phyloP scores from a whole-genome alignment of 2,888 invertebrate genomes.

The Stenoptilia bipunctidactyla region DNA sequence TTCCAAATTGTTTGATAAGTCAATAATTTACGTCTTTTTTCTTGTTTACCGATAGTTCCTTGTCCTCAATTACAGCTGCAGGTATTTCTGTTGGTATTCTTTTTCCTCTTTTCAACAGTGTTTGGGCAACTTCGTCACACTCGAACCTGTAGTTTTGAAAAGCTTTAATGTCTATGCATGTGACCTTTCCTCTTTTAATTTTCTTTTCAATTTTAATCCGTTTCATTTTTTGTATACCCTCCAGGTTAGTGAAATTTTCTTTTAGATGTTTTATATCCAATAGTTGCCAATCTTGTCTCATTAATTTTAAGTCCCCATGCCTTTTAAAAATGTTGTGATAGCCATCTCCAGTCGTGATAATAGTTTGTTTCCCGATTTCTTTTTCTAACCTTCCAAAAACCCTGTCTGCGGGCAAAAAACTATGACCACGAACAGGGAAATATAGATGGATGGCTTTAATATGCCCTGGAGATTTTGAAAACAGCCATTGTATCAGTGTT shows the following conservation, averaged over 20 bases:
- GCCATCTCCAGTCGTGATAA: background rate
- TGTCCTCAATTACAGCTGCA: too few species aligned
- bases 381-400: background rate
- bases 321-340: background rate
- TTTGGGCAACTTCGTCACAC: too few species aligned
- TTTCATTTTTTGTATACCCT: background rate
- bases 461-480: conserved; percentile 15
- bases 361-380: background rate
- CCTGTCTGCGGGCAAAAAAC: background rate
- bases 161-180: too few species aligned
- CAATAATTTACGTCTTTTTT: too few species aligned
- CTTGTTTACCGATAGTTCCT: too few species aligned
- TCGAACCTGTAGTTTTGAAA: too few species aligned
- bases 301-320: background rate
- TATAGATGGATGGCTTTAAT: conserved; percentile 12
- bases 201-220: background rate
- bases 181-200: too few species aligned
- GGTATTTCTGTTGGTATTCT: too few species aligned
- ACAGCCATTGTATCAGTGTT: conserved; percentile 19
- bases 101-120: too few species aligned
- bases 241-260: background rate
- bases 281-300: background rate
- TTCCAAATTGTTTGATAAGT: too few species aligned
- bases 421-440: background rate
- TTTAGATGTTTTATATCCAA: background rate